Base-by-base conservation (phyloP, 2,113 vertebrate species). In the Nothocercus nigrocapillus region DNA sequence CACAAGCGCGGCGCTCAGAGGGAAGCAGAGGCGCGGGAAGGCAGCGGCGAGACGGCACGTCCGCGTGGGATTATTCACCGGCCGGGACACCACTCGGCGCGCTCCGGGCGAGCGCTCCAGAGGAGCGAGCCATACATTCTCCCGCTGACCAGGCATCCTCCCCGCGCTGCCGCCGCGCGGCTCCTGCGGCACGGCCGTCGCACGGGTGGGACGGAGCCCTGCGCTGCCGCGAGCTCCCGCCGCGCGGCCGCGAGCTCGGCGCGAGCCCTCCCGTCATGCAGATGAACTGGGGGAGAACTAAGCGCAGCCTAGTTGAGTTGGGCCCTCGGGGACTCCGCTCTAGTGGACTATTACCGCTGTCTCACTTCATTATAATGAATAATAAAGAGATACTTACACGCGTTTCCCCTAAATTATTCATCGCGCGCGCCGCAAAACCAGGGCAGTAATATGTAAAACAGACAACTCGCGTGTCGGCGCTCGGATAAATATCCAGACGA, bases 281-380 rank as follows among this genome's bases (percentile, higher is more conserved):
- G 92, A 97, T 97, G 89, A 97, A 97, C 91, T 82, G 72, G 91
- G 83, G 89, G 96, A 97, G 96, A 97, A 91, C 96, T 82, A 79
- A 94, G 96, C 61, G 3, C 49, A 80, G 96, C 80, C 86, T 89
- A 95, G 94, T 91, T 91, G 89, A 93, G 93, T 92, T 95, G 84
- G 85, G 95, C 97, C 97, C 93, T 94, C 62, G 86, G 97, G 97
- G 96, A 97, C 97, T 98, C 95, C 94, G 94, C 97, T 97, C 93
- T 96, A 97, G 96, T 95, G 93, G 97, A 98, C 97, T 98, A 98
- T 98, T 97, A 98, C 97, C 97, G 94, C 96, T 96, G 97, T 97
- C 98, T 98, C 93, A 96, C 97, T 97, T 98, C 98, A 98, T 98
- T 97, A 97, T 97, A 97, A 97, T 97, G 97, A 98, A 98, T 98